A percentile compares a stretch with the other conserved stretches of the same genome.
Conservation (phyloP, 2,113 vertebrate species). For the Argyrosomus japonicus region DNA sequence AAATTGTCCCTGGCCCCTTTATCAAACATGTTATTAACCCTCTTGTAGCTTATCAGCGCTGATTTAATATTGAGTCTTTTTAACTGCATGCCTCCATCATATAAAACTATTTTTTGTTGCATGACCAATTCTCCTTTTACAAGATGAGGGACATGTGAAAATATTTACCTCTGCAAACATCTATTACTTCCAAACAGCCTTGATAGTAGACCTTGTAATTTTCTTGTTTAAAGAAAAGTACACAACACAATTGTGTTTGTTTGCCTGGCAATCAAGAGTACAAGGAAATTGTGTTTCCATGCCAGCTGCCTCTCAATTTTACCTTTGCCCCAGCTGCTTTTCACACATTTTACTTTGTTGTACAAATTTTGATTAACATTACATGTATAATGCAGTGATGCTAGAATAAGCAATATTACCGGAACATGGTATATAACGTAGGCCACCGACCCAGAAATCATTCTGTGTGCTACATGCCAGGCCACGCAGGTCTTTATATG, state of each 20-base stretch:
- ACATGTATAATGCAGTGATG: neutral
- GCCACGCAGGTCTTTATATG: slow-evolving; percentile 26
- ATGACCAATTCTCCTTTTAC: slow-evolving; percentile 10
- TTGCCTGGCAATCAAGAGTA: neutral
- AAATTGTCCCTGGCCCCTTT: slow-evolving; percentile 30
- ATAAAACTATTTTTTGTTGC: slow-evolving; percentile 10
- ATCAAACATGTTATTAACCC: slow-evolving; percentile 47
- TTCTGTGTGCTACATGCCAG: neutral
- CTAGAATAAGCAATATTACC: neutral
- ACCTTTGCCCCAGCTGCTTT: neutral
- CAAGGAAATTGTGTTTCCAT: slow-evolving; percentile 2
- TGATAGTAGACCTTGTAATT: slow-evolving; percentile 20
- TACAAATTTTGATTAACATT: neutral
- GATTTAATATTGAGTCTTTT: slow-evolving; percentile 51
- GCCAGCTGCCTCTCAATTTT: neutral
- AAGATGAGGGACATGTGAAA: slow-evolving; percentile 15
- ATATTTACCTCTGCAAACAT: slow-evolving; percentile 16
- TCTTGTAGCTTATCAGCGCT: slow-evolving; percentile 10
- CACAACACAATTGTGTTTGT: slow-evolving; percentile 1
- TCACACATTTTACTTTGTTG: neutral
- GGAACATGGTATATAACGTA: neutral
- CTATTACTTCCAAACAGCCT: slow-evolving; percentile 16
- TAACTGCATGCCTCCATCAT: slow-evolving; percentile 7
- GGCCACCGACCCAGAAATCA: neutral
- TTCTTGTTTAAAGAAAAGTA: slow-evolving; percentile 26